Evolutionary conservation across 2,888 invertebrate species (phyloP).

Genomic region (Steinernema scapterisci): DNA sequence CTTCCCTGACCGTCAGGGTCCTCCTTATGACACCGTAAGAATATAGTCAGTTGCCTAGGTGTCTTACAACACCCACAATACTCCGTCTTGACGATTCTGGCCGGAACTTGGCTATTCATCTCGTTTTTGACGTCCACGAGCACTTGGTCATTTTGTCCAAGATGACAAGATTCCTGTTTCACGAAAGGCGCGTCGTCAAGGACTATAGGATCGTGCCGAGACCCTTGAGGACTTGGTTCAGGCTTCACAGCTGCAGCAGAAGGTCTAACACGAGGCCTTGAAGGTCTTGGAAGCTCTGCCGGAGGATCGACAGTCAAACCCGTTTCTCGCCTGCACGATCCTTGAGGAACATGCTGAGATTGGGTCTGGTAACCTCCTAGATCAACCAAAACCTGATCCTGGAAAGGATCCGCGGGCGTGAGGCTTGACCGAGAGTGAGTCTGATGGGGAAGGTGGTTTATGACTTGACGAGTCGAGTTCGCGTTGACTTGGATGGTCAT

Average conservation of each 20-base stretch:
- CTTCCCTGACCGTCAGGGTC: neutral
- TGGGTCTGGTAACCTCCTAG: no score
- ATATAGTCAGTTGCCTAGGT: neutral
- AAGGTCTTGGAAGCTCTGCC: neutral
- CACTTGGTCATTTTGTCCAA: neutral
- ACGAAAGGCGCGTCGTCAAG: neutral
- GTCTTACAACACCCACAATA: conserved; percentile 9
- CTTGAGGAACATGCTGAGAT: no score
- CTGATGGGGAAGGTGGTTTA: neutral
- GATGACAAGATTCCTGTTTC: neutral
- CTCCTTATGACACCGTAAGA: neutral
- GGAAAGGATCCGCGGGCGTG: no score
- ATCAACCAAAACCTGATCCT: no score
- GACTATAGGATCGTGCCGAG: no score
- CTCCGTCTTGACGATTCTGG: neutral
- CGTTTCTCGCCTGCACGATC: no score
- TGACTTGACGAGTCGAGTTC: conserved; percentile 7
- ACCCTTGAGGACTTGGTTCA: no score
- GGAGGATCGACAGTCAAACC: neutral
- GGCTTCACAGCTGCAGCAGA: neutral
- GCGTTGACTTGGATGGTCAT: neutral
- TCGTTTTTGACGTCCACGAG: conserved; percentile 2
- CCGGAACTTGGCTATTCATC: neutral
- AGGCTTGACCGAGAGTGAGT: no score
- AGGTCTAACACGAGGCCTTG: neutral